Conservation (phyloP, 2,888 invertebrate species). For the Oxytorus armatus region DNA sequence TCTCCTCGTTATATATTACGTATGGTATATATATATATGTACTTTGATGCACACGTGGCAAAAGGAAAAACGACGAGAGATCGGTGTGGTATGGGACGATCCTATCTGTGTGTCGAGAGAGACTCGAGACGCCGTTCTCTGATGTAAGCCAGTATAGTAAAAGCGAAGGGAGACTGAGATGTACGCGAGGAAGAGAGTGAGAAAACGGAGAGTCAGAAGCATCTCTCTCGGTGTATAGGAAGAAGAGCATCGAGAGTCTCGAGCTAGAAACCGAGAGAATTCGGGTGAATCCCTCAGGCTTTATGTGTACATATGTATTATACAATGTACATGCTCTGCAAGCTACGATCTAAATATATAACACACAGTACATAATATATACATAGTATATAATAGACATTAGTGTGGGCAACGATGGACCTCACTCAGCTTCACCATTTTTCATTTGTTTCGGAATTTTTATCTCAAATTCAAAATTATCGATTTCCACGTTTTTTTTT, state of each 20-base stretch:
- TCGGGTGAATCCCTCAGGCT: constrained; percentile 51
- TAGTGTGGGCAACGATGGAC: too few relatives aligned
- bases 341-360: constrained; percentile 12
- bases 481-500: too few relatives aligned
- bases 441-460: too few relatives aligned
- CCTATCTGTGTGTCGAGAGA: constrained; percentile 27
- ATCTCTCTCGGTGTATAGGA: constrained; percentile 49
- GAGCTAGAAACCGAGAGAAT: constrained; percentile 56
- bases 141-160: constrained; percentile 42
- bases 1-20: constrained; percentile 62
- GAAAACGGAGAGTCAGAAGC: constrained; percentile 42
- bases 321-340: constrained; percentile 28
- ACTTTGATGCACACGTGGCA: constrained; percentile 14
- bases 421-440: too few relatives aligned
- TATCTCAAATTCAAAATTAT: too few relatives aligned
- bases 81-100: constrained; percentile 23
- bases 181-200: constrained; percentile 1
- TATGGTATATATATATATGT: constrained; percentile 38
- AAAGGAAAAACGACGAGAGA: constrained; percentile 27
- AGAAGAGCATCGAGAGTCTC: constrained; percentile 51
- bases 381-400: too few relatives aligned
- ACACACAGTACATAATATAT: too few relatives aligned
- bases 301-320: constrained; percentile 36
- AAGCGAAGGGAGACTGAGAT: constrained; percentile 14
- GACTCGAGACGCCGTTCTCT: constrained; percentile 32